A percentile compares a stretch with the other conserved stretches of the same genome.
These are phyloP conservation scores for Melipona quadrifasciata DNA, from an alignment of 1,140 invertebrate genomes.

Conservation along the genomic window DNA sequence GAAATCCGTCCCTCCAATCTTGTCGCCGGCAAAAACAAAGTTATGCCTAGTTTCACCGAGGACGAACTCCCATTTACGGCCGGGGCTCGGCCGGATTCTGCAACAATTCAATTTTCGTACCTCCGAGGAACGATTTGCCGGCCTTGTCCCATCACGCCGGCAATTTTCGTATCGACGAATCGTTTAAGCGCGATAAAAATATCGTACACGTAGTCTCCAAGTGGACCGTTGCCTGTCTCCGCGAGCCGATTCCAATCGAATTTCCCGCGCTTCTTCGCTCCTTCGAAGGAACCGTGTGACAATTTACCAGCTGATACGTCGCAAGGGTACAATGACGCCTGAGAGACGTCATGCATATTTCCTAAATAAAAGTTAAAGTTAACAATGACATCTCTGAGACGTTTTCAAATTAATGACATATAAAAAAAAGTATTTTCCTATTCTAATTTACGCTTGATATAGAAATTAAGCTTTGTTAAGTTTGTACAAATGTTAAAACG, in stretches of 20 bases:
- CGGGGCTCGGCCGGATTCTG: not conserved
- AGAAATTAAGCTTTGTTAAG: too few relatives aligned
- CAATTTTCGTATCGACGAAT: constrained; percentile 12
- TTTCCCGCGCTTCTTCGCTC: not conserved
- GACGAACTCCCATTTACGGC: not conserved
- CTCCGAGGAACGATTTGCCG: not conserved
- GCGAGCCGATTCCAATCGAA: not conserved
- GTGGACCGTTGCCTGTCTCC: not conserved
- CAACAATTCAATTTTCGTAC: constrained; percentile 20
- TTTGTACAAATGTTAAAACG: too few relatives aligned
- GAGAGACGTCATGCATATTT: too few relatives aligned
- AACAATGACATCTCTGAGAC: too few relatives aligned
- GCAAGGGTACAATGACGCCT: too few relatives aligned
- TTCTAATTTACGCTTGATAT: too few relatives aligned
- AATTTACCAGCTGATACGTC: too few relatives aligned
- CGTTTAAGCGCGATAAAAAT: constrained; percentile 10
- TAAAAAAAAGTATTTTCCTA: too few relatives aligned
- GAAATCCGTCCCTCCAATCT: not conserved
- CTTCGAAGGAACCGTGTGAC: not conserved
- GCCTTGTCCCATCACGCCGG: constrained; percentile 8
- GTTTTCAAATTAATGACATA: too few relatives aligned
- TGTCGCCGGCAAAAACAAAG: not conserved
- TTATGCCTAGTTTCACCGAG: not conserved
- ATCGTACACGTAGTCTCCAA: not conserved
- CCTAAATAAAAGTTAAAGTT: too few relatives aligned